A percentile compares a stretch with the other conserved stretches of the same genome.
These are phyloP conservation scores for Macquaria australasica DNA, from an alignment of 2,113 vertebrate species.

Conservation along the genomic window DNA sequence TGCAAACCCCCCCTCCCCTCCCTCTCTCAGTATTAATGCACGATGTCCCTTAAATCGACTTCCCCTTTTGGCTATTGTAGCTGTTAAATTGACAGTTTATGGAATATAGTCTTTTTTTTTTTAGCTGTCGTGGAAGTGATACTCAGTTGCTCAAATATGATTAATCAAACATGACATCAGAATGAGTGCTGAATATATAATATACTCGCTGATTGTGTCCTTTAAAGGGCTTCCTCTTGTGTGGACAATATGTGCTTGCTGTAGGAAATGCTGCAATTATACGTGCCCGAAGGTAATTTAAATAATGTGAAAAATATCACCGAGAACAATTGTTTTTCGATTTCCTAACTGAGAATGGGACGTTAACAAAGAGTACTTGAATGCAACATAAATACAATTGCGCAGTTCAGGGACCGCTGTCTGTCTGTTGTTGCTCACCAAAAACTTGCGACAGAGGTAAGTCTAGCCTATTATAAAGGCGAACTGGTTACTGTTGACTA, in stretches of 20 bases:
- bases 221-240: conserved; percentile 4
- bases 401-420: conserved; percentile 34
- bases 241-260: accelerated
- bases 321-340: not conserved
- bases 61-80: not conserved
- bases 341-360: accelerated
- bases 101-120: not conserved
- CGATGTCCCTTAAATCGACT: not conserved
- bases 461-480: not conserved
- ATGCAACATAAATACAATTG: conserved; percentile 45
- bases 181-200: not conserved
- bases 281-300: not conserved
- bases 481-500: not conserved
- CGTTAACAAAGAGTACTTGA: conserved; percentile 37
- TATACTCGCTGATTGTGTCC: not conserved
- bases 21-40: conserved; percentile 7
- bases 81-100: not conserved
- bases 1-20: no score
- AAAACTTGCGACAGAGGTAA: conserved; percentile 39
- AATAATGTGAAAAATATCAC: not conserved
- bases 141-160: not conserved
- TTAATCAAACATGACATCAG: conserved; percentile 8
- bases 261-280: not conserved
- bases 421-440: not conserved
- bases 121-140: not conserved